These are phyloP conservation scores for Leptothorax acervorum DNA, from an alignment of 2,888 invertebrate genomes.

Conservation along the genomic window DNA sequence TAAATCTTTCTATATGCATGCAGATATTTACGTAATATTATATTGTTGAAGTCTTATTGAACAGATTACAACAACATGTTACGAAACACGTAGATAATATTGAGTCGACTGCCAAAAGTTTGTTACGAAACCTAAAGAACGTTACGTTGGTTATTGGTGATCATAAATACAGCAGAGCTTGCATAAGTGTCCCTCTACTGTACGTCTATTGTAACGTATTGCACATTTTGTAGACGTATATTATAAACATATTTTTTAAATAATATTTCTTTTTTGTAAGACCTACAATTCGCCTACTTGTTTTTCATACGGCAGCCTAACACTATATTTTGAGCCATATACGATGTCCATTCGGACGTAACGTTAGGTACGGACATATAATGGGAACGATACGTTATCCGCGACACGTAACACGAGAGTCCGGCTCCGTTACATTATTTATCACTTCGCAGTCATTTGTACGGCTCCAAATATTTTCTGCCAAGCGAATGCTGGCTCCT, in stretches of 20 bases:
- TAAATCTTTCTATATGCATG: background rate
- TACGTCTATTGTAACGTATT: too few species aligned
- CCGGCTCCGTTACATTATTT: constrained; percentile 77
- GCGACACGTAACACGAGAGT: constrained; percentile 76
- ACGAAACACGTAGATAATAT: background rate
- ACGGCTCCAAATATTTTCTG: constrained; percentile 66
- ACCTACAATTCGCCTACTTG: background rate
- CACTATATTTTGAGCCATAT: constrained; percentile 60
- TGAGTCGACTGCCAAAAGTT: background rate
- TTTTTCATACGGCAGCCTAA: constrained; percentile 26
- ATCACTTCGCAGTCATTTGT: constrained; percentile 77
- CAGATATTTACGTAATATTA: background rate
- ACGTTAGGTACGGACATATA: constrained; percentile 72
- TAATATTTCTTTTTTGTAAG: background rate
- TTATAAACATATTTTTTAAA: background rate
- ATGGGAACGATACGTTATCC: constrained; percentile 78
- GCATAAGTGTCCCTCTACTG: background rate
- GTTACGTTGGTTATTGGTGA: background rate
- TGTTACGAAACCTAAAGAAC: background rate
- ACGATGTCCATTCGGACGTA: constrained; percentile 71
- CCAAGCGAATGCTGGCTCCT: constrained; percentile 51
- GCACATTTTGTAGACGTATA: too few species aligned
- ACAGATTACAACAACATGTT: background rate
- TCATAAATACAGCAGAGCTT: background rate
- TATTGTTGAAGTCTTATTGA: background rate